phyloP scores from a whole-genome alignment of 2,113 vertebrate genomes.

The Oncorhynchus keta region DNA sequence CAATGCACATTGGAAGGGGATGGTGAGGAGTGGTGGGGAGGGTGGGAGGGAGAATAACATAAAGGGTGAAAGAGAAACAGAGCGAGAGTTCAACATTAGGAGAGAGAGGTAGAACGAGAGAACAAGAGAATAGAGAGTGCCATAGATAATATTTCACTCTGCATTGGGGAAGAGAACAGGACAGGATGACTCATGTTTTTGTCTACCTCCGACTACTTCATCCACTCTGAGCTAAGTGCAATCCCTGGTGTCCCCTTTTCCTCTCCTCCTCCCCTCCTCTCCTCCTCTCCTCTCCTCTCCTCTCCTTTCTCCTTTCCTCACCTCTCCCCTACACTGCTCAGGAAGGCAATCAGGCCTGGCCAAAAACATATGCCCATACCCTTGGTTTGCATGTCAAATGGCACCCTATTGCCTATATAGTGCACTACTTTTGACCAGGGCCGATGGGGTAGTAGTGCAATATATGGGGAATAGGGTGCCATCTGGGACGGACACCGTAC shows the following conservation, averaged over 20 bases:
- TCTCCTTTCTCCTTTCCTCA: too few relatives aligned
- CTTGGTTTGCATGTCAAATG: too few relatives aligned
- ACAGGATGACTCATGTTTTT: slow-evolving; percentile 48
- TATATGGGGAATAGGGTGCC: too few relatives aligned
- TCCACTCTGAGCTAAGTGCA: slow-evolving; percentile 62
- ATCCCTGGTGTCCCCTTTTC: slow-evolving; percentile 56
- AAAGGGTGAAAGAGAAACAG: neutral
- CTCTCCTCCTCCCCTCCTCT: too few relatives aligned
- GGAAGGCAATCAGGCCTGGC: slow-evolving; percentile 60
- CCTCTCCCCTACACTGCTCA: neutral
- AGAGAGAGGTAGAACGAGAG: neutral
- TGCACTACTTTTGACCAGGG: too few relatives aligned
- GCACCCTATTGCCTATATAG: too few relatives aligned
- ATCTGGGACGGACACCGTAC: slow-evolving; percentile 23
- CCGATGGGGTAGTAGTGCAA: too few relatives aligned
- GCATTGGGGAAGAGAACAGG: slow-evolving; percentile 51
- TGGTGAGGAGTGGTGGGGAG: too few relatives aligned
- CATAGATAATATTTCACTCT: slow-evolving; percentile 66
- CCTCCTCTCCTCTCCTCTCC: too few relatives aligned
- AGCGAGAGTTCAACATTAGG: neutral
- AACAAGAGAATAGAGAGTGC: slow-evolving; percentile 6
- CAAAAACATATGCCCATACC: slow-evolving; percentile 63
- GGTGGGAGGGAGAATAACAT: neutral
- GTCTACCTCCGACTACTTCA: slow-evolving; percentile 33
- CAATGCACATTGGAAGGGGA: too few relatives aligned